Evolutionary conservation across 2,888 invertebrate genomes (phyloP), one percentile per base, ranked within the genome.

Genomic region (Megastigmus dorsalis): DNA sequence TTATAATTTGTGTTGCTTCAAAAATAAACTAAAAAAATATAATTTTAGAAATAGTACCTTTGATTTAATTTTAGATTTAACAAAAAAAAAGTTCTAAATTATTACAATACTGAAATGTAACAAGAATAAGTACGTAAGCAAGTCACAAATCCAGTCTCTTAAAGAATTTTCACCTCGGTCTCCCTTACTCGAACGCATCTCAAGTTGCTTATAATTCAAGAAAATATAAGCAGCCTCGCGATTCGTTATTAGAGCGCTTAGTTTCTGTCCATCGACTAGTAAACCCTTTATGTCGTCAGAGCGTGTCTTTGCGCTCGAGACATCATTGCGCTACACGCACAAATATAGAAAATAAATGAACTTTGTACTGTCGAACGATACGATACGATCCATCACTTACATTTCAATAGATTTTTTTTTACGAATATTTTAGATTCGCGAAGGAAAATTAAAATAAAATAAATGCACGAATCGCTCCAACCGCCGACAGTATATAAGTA

Each of bases 191-290:
- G 10, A 28, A 55, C n/a, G n/a, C 41, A 50, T 59, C 15, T 72
- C 30, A 41, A 73, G 57, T 52, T 15, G 36, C 36, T 60, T 73
- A 73, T 66, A 38, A 18, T 20, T 59, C n/a, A 23, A 20, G 36
- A 36, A 55, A 48, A 54, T n/a, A 62, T 38, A 67, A 62, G 43
- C 23, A 15, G 52, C 15, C 9, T 28, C 18, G 15, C 18, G n/a
- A n/a, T n/a, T n/a, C n/a, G 45, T 43, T 41, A 28, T n/a, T 74
- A 74, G 74, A 69, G 65, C 41, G 69, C 69, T 65, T 52, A 65
- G 18, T 65, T 74, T n/a, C 38, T 55, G 59, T 59, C 65, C 59
- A 69, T 69, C 74, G 68, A 74, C 74, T 69, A 74, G 69, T 69
- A 36, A 59, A 63, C 57, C 50, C 20, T 59, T 59, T 69, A 18